Conservation (phyloP, 2,797 vertebrate species). For the Ispidina picta region DNA sequence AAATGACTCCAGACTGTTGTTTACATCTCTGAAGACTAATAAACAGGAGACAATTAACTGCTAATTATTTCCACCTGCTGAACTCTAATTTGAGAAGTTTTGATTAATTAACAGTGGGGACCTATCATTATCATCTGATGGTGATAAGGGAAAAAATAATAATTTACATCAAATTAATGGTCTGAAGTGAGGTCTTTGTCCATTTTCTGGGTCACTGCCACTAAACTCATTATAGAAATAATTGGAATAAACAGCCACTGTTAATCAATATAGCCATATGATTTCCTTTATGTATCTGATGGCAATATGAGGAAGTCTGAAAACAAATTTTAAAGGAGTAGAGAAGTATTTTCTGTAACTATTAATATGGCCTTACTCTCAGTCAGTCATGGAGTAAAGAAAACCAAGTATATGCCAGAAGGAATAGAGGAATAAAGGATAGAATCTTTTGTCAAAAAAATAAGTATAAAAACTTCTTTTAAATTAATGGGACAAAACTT, state of each 20-base stretch:
- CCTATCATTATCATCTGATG: conserved; percentile 68
- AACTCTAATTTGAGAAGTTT: conserved; percentile 75
- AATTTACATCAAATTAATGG: conserved; percentile 67
- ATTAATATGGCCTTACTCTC: neutral
- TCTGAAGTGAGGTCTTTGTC: conserved; percentile 56
- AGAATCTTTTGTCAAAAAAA: neutral
- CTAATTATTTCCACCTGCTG: conserved; percentile 81
- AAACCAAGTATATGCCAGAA: neutral
- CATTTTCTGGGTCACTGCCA: conserved; percentile 74
- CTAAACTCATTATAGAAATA: conserved; percentile 75
- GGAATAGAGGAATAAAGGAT: neutral
- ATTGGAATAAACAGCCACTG: conserved; percentile 67
- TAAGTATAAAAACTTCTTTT: neutral
- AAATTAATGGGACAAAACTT: neutral
- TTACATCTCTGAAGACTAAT: conserved; percentile 76
- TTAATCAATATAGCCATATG: conserved; percentile 68
- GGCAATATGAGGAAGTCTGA: conserved; percentile 37
- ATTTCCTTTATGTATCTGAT: conserved; percentile 50
- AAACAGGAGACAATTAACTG: conserved; percentile 76
- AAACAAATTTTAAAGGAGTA: conserved; percentile 1
- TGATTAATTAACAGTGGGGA: conserved; percentile 78
- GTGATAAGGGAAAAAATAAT: conserved; percentile 55
- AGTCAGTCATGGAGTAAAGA: neutral
- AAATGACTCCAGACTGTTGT: conserved; percentile 63
- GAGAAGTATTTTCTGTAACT: neutral